phyloP scores from a whole-genome alignment of 2,113 vertebrate genomes.

The Hirundichthys speculiger region DNA sequence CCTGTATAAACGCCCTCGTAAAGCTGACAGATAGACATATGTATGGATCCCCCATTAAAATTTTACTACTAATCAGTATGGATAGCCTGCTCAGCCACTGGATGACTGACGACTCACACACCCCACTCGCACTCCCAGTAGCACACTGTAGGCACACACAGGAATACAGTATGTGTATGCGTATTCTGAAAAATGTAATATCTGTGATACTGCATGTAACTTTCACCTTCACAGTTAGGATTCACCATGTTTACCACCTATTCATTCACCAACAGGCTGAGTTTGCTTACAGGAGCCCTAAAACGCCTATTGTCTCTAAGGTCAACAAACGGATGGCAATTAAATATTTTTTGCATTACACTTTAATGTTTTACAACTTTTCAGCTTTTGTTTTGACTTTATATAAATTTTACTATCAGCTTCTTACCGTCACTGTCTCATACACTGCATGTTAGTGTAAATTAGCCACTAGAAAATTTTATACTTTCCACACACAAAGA shows the following conservation, averaged over 20 bases:
- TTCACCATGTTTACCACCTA: not conserved
- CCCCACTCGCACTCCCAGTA: constrained; percentile 4
- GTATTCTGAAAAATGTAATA: not conserved
- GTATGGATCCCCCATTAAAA: constrained; percentile 76
- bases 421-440: too few species aligned
- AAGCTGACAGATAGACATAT: constrained; percentile 78
- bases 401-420: too few species aligned
- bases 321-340: not conserved
- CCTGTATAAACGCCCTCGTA: constrained; percentile 71
- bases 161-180: constrained; percentile 13
- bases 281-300: not conserved
- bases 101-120: constrained; percentile 42
- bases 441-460: too few species aligned
- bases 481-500: too few species aligned
- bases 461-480: too few species aligned
- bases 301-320: not conserved
- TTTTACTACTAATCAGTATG: constrained; percentile 80
- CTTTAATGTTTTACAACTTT: not conserved
- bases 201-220: not conserved
- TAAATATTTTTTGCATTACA: not conserved
- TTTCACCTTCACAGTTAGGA: not conserved
- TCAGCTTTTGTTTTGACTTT: too few species aligned
- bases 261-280: not conserved
- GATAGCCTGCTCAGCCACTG: constrained; percentile 51
- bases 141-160: constrained; percentile 29